These are phyloP conservation scores for Narcine bancroftii DNA, from an alignment of 2,113 vertebrate genomes.

Conservation along the genomic window DNA sequence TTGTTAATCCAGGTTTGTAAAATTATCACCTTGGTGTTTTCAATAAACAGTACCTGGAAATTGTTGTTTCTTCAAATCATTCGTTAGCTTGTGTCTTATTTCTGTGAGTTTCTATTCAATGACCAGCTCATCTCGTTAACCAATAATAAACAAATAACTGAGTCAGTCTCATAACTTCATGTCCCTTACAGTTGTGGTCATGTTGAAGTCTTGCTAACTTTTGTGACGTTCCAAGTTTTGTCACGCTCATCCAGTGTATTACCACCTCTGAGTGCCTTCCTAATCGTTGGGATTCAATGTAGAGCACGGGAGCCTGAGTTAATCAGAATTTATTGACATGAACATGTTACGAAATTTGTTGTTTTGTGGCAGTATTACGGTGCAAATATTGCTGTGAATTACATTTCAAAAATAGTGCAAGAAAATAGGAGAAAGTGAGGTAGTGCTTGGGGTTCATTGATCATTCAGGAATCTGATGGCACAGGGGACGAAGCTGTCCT, in stretches of 20 bases:
- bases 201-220: neutral
- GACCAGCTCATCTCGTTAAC: neutral
- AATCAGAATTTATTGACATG: no score
- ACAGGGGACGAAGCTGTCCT: no score
- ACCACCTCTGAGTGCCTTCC: neutral
- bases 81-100: neutral
- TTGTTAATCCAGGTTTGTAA: conserved; percentile 87
- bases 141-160: neutral
- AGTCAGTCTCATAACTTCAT: neutral
- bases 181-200: neutral
- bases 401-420: no score
- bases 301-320: no score
- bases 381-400: no score
- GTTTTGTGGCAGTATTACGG: no score
- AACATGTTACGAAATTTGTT: no score
- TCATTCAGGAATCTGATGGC: no score
- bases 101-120: neutral
- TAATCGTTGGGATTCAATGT: neutral
- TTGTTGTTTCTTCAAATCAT: neutral
- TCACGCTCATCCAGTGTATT: neutral
- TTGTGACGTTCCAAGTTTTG: neutral
- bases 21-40: conserved; percentile 88
- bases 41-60: conserved; percentile 92
- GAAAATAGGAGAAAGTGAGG: no score
- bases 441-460: no score